Conservation (phyloP, 1,140 invertebrate genomes). For the Drosophila mojavensis region DNA sequence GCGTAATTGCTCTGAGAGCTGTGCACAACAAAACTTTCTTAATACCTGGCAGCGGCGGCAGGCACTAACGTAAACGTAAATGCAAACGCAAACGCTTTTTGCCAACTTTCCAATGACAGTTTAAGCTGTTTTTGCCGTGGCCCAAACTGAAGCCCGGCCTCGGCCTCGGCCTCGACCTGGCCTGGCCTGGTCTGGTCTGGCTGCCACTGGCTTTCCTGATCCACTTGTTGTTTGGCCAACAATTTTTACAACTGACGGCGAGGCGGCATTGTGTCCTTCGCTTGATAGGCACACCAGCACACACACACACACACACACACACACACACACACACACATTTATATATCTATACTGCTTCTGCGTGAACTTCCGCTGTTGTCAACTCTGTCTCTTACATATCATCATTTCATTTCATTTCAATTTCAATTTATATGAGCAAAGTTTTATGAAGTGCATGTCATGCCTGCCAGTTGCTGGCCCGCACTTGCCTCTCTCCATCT, state of each 20-base stretch:
- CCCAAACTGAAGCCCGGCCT: constrained; percentile 2
- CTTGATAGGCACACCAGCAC: constrained; percentile 48
- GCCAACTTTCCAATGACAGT: constrained; percentile 75
- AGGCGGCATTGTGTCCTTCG: constrained; percentile 47
- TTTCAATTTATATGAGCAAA: constrained; percentile 81
- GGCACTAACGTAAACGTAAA: no score
- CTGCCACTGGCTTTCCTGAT: constrained; percentile 35
- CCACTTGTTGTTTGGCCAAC: constrained; percentile 77
- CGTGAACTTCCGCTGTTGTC: constrained; percentile 41
- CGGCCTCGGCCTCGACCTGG: not conserved
- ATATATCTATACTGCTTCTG: constrained; percentile 15
- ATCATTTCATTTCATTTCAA: constrained; percentile 76
- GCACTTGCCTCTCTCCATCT: not conserved
- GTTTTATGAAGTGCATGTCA: constrained; percentile 80
- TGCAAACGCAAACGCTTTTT: constrained; percentile 45
- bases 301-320: constrained; percentile 5
- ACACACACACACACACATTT: not conserved
- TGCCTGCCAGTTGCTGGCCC: constrained; percentile 50
- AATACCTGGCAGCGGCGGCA: constrained; percentile 54
- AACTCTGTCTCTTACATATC: constrained; percentile 48
- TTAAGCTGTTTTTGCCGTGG: constrained; percentile 71
- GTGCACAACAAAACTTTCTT: constrained; percentile 64
- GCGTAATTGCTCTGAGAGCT: constrained; percentile 67
- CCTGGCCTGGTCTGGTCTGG: not conserved
- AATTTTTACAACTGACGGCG: constrained; percentile 53